Conservation (phyloP, 1,140 invertebrate species). For the Saxidomus purpurata region DNA sequence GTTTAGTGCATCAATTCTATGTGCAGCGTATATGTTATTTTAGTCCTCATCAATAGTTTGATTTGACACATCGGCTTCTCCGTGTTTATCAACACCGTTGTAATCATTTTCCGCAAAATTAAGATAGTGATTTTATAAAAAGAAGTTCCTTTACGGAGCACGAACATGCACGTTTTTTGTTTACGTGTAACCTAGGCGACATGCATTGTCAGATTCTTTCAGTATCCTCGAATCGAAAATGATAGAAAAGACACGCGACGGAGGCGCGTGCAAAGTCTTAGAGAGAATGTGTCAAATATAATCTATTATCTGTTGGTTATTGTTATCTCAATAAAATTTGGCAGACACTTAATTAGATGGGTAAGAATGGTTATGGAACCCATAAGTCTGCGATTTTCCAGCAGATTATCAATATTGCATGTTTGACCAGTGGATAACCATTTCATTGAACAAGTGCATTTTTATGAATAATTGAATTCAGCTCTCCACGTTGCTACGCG, state of each 20-base stretch:
- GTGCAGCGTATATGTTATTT: too few relatives aligned
- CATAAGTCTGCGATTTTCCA: not conserved
- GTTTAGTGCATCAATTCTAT: not conserved
- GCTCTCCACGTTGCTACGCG: not conserved
- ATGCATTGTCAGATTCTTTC: not conserved
- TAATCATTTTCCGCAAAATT: not conserved
- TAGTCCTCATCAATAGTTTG: not conserved
- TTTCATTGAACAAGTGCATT: not conserved
- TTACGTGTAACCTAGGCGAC: constrained; percentile 8
- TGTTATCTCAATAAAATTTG: not conserved
- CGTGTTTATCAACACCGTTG: constrained; percentile 5
- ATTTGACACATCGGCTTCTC: not conserved
- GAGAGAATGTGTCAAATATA: not conserved
- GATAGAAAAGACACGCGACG: not conserved
- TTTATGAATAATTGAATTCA: not conserved
- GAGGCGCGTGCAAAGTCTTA: not conserved
- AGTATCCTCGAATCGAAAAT: not conserved
- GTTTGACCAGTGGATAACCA: not conserved
- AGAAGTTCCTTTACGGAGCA: not conserved
- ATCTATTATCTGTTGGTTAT: not conserved
- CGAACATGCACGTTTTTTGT: constrained; percentile 18
- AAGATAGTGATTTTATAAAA: constrained; percentile 5
- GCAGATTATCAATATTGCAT: not conserved
- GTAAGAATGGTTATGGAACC: not conserved
- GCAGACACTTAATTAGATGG: not conserved